Base-by-base conservation (phyloP, 2,113 vertebrate genomes). In the Rallus limicola region DNA sequence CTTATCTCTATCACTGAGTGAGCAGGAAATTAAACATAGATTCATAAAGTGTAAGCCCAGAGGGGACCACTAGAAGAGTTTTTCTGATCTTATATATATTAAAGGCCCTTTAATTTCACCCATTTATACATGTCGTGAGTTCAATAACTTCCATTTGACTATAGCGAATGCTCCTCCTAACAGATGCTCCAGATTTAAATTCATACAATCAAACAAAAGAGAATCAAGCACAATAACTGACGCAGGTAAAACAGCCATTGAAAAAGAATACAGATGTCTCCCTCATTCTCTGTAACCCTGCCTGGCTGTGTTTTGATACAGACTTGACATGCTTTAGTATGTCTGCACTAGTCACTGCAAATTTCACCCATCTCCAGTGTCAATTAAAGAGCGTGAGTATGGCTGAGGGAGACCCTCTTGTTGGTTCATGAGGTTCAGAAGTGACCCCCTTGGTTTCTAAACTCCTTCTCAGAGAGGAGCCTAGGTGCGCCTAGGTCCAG, bases 11-110 rank as follows among this genome's bases (percentile, higher is more conserved):
- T 95, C 92, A 92, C 91, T 91, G 82, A 95, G 63, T 78, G 91
- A 93, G 90, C 82, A 95, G 95, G 95, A 97, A 97, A 97, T 97
- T 91, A 96, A 96, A 96, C 94, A 95, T 94, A 94, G 96, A 96
- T 97, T 97, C 96, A 97, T 96, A 96, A 96, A 93, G 82, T 96
- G 78, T 96, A 97, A 93, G 78, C 89, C 96, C 90, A 96, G 96
- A 96, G 96, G 93, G 87, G 71, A 59, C 87, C 67, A 95, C 96
- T 96, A 96, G 59, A 91, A 89, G 31, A 67, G 59, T 63, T 90
- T 67, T 90, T 92, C 92, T 82, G 38, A 86, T 90, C 36, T 90
- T 85, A 91, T 82, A 95, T 79, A 53, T 95, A 94, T 92, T 82
- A 95, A 67, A 90, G 71, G 44, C n/a, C 87, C 90, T 95, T 95